Percentiles rank a stretch among this genome's conserved stretches.
Conservation (phyloP, 2,113 vertebrate species). For the Urocitellus parryii region DNA sequence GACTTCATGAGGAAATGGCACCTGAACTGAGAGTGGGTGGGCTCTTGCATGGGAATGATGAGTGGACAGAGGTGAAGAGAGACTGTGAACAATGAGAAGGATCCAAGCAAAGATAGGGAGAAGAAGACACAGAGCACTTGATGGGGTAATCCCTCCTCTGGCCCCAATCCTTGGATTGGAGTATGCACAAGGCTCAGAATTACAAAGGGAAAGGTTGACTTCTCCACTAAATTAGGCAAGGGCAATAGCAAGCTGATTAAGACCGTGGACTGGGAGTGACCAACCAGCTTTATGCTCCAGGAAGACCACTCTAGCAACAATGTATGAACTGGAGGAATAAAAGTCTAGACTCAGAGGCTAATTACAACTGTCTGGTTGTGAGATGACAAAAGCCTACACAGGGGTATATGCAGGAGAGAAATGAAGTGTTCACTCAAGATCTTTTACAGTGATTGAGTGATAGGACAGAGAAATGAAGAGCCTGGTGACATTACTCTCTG, state of each 20-base stretch:
- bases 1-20: not conserved
- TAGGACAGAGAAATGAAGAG: not conserved
- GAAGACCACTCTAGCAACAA: not conserved
- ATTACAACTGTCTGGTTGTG: not conserved
- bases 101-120: not conserved
- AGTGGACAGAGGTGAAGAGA: not conserved
- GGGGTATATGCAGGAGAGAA: not conserved
- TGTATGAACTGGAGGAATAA: not conserved
- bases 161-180: fast-evolving
- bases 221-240: not conserved
- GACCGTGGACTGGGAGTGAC: not conserved
- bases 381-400: not conserved
- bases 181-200: not conserved
- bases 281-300: not conserved
- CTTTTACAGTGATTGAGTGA: not conserved
- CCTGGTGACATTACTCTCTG: not conserved
- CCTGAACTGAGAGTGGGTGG: not conserved
- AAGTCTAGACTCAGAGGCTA: not conserved
- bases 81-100: not conserved
- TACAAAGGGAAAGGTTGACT: not conserved
- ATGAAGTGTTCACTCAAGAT: not conserved
- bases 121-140: not conserved
- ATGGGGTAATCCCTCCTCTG: not conserved
- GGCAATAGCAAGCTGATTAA: not conserved
- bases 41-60: not conserved